phyloP scores from a whole-genome alignment of 2,888 invertebrate genomes.

The Tiliacea citrago region DNA sequence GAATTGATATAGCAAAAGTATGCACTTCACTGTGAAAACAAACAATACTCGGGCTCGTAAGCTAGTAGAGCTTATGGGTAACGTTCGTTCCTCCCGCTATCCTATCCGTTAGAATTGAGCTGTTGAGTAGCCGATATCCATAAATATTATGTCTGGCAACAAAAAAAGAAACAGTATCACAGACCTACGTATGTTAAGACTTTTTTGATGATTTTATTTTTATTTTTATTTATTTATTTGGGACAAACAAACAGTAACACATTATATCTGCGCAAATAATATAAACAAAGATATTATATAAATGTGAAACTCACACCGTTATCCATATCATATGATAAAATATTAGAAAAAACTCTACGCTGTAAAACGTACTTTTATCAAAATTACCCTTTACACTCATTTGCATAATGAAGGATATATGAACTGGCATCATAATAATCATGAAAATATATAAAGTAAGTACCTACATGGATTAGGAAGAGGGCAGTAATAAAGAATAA shows the following conservation, averaged over 20 bases:
- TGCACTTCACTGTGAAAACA: background rate
- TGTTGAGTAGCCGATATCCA: constrained; percentile 3
- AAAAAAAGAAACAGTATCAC: background rate
- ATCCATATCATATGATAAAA: too few relatives aligned
- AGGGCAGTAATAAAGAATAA: constrained; percentile 24
- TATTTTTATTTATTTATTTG: too few relatives aligned
- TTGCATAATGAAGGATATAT: background rate
- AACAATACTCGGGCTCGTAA: constrained; percentile 7
- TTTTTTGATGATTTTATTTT: too few relatives aligned
- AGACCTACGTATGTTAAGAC: background rate
- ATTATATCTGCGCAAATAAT: too few relatives aligned
- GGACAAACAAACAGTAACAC: too few relatives aligned
- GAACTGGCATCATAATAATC: background rate
- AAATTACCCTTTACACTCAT: background rate
- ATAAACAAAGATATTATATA: too few relatives aligned
- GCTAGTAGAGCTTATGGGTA: constrained; percentile 7
- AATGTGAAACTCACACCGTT: too few relatives aligned
- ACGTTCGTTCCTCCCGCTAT: background rate
- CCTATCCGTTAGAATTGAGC: constrained; percentile 3
- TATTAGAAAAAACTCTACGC: too few relatives aligned
- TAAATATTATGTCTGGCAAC: constrained; percentile 1
- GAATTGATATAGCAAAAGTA: background rate
- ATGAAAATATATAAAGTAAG: constrained; percentile 14
- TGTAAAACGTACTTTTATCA: background rate
- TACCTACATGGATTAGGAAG: background rate